phyloP scores from a whole-genome alignment of 2,888 invertebrate species.

The Cybosia mesomella region DNA sequence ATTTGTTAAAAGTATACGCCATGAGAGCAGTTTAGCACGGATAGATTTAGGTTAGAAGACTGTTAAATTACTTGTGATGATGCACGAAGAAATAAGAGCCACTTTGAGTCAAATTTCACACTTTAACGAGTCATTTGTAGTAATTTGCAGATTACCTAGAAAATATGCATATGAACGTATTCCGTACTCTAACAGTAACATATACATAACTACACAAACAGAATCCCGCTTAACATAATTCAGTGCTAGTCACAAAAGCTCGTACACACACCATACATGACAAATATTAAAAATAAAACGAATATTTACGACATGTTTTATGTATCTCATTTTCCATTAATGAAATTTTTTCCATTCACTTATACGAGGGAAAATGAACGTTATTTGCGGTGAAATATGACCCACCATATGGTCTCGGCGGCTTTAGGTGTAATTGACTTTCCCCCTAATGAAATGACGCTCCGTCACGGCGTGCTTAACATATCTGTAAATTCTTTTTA shows the following conservation, averaged over 20 bases:
- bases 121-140: too few species aligned
- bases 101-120: too few species aligned
- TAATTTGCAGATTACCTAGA: too few species aligned
- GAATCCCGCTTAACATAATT: not conserved
- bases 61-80: too few species aligned
- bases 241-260: slow-evolving; percentile 10
- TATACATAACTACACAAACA: too few species aligned
- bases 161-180: not conserved
- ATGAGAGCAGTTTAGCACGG: too few species aligned
- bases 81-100: too few species aligned
- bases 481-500: slow-evolving; percentile 40
- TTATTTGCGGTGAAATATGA: slow-evolving; percentile 72
- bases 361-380: slow-evolving; percentile 63
- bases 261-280: slow-evolving; percentile 21
- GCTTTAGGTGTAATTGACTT: slow-evolving; percentile 68
- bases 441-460: slow-evolving; percentile 70
- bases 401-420: slow-evolving; percentile 65
- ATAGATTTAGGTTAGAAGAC: too few species aligned
- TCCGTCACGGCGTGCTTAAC: slow-evolving; percentile 52
- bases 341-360: slow-evolving; percentile 63
- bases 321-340: slow-evolving; percentile 64
- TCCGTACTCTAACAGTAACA: too few species aligned
- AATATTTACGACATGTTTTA: slow-evolving; percentile 65
- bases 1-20: too few species aligned
- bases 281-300: slow-evolving; percentile 51